A percentile compares a stretch with the other conserved stretches of the same genome.
Evolutionary conservation across 2,888 invertebrate genomes (phyloP).

Genomic region (Rhorus exstirpatorius): DNA sequence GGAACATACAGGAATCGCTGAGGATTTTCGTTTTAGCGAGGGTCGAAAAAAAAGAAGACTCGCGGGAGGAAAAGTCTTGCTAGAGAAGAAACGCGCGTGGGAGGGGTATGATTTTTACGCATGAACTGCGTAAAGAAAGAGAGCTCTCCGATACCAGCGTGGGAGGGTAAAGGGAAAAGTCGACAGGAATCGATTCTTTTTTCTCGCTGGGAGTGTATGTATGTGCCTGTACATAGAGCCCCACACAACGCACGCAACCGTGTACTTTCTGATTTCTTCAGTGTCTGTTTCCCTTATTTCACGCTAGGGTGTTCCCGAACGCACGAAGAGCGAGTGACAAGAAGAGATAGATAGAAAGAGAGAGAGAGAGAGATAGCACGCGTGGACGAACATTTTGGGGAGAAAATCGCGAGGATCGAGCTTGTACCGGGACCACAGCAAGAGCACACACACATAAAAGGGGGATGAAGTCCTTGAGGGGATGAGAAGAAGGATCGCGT

Average conservation of each 20-base stretch:
- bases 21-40: conserved; percentile 42
- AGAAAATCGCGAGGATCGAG: conserved; percentile 62
- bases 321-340: conserved; percentile 43
- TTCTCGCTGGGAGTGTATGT: conserved; percentile 31
- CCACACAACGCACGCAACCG: conserved; percentile 51
- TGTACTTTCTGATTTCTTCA: conserved; percentile 41
- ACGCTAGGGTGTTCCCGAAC: conserved; percentile 31
- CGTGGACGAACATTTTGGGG: conserved; percentile 70
- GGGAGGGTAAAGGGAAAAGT: conserved; percentile 48
- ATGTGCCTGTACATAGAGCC: conserved; percentile 2
- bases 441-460: conserved; percentile 65
- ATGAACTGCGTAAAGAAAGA: conserved; percentile 79
- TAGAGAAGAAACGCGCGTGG: conserved; percentile 55
- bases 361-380: conserved; percentile 45
- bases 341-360: conserved; percentile 52
- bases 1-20: background rate
- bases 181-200: conserved; percentile 71
- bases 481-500: conserved; percentile 76
- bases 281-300: conserved; percentile 75
- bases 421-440: conserved; percentile 47
- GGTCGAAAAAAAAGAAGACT: conserved; percentile 59
- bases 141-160: conserved; percentile 74
- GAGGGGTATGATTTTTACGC: conserved; percentile 79
- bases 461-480: conserved; percentile 68
- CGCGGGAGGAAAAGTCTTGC: conserved; percentile 70